Conservation (phyloP, 92 coral and sea anemone genomes). For the Parazoanthus swiftii region DNA sequence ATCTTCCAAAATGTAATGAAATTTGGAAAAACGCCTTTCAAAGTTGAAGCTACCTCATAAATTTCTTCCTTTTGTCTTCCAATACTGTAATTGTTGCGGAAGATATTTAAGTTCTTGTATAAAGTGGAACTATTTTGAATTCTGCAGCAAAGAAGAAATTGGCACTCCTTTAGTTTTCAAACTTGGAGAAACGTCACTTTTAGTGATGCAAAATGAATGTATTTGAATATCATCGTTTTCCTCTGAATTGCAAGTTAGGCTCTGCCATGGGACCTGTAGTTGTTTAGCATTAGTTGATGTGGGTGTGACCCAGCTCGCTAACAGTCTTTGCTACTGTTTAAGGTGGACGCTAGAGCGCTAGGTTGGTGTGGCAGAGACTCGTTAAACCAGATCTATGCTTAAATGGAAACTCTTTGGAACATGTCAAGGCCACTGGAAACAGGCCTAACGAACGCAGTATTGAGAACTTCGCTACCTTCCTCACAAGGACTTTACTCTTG, state of each 20-base stretch:
- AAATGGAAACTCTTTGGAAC: not conserved
- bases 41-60: not conserved
- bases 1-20: no score
- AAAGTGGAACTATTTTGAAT: no score
- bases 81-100: no score
- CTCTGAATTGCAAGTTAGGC: not conserved
- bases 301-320: not conserved
- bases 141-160: not conserved
- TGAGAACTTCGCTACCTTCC: not conserved
- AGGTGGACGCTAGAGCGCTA: constrained; percentile 15
- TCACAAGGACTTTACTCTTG: not conserved
- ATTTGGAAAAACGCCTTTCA: not conserved
- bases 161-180: no score
- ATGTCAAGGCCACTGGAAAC: not conserved
- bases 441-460: not conserved
- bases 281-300: not conserved
- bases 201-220: not conserved
- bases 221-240: no score
- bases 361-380: not conserved
- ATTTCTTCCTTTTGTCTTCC: no score
- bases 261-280: not conserved
- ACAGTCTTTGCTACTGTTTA: not conserved
- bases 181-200: not conserved
- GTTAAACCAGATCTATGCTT: not conserved
- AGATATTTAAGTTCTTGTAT: not conserved